Base-by-base conservation (phyloP, 2,797 vertebrate species). In the Echiichthys vipera region DNA sequence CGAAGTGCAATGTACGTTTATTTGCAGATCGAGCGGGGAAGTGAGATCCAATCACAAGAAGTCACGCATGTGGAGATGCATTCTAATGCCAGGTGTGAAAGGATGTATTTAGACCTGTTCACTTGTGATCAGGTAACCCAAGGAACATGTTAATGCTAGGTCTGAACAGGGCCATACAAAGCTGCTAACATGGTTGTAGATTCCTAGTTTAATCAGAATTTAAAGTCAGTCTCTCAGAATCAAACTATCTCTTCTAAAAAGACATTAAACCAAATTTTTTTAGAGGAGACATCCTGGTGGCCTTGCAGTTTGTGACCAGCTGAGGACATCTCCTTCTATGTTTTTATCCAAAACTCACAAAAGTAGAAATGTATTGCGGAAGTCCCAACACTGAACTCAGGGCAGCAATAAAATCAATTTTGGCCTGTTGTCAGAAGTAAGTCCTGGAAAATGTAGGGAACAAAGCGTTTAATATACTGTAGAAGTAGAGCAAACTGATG, bases 381-480 rank as follows among this genome's bases (percentile, higher is more conserved):
- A 40, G 17, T 6, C 8, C 6, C 11, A 57, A 22, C 10, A 32
- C 13, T 65, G 34, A 51, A n/a, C 51, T 11, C 7, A 58, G 30
- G 46, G n/a, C 30, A 54, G 30, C 29, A 53, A n/a, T 45, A 17
- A 55, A 11, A 55, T 49, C 22, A 10, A 5, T 37, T 34, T 43
- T 47, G 22, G 17, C 10, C 64, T 49, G 15, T 25, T 63, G 22
- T 34, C 14, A 12, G 10, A 43, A 47, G 34, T 15, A 15, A n/a
- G 11, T 51, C 58, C 15, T 40, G 32, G 20, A 29, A 80, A 66
- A 56, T 57, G n/a, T 15, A 6, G 9, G 18, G 9, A 50, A 29
- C 27, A 63, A 6, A n/a, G 24, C 0, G 6, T 43, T 29, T 10
- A 5, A 45, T n/a, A 5, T 18, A 43, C 9, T 30, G 10, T 37